Conservation (phyloP, 1,140 invertebrate genomes). For the Gryon sp. region DNA sequence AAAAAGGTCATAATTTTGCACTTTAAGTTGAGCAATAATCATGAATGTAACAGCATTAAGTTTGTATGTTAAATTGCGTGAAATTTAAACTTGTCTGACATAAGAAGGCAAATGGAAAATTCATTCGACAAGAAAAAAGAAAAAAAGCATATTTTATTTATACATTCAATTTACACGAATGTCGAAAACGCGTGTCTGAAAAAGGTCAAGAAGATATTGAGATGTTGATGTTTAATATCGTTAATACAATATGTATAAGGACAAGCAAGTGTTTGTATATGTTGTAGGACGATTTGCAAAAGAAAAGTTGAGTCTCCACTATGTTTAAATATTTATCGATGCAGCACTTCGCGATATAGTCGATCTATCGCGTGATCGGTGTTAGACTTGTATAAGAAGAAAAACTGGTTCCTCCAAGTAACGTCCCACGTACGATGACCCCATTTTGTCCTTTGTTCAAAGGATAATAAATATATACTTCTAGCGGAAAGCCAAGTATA, state of each 20-base stretch:
- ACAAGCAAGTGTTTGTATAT: not conserved
- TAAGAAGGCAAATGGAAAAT: no score
- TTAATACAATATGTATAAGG: slow-evolving; percentile 44
- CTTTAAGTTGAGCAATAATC: no score
- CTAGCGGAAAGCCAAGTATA: slow-evolving; percentile 1
- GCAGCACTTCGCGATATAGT: slow-evolving; percentile 45
- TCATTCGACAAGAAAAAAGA: no score
- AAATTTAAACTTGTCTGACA: no score
- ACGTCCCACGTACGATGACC: slow-evolving; percentile 62
- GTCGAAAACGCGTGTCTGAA: not conserved
- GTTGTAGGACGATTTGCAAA: slow-evolving; percentile 1
- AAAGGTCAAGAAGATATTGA: slow-evolving; percentile 12
- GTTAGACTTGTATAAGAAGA: slow-evolving; percentile 62
- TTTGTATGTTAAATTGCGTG: no score
- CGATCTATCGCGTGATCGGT: slow-evolving; percentile 64
- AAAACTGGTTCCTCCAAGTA: slow-evolving; percentile 65
- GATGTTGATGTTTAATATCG: slow-evolving; percentile 34
- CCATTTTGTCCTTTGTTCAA: slow-evolving; percentile 63
- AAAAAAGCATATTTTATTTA: no score
- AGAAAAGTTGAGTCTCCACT: slow-evolving; percentile 23
- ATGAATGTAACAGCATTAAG: no score
- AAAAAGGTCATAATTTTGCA: not conserved
- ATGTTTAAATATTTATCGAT: slow-evolving; percentile 65
- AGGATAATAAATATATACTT: slow-evolving; percentile 52
- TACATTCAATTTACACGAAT: slow-evolving; percentile 1